Evolutionary conservation across 2,888 invertebrate species (phyloP), one percentile per base, ranked within the genome.

Genomic region (Agrochola macilenta): DNA sequence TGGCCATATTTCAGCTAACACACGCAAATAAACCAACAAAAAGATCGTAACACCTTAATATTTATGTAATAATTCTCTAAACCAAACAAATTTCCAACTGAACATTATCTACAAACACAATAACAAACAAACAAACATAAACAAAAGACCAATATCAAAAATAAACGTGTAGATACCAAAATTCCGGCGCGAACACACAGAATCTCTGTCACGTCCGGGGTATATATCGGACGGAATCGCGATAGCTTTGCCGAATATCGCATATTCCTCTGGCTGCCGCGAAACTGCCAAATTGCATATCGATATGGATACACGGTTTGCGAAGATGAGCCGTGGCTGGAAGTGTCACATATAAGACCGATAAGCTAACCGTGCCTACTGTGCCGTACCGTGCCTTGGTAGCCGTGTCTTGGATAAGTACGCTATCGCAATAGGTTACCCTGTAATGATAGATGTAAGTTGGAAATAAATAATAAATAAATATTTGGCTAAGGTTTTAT

Each of bases 241-340:
- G 63, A 82, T 79, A 76, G 80, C 74, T 82, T 75, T 82, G 54
- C 74, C 83, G 87, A 89, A 91, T 90, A 90, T 90, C 89, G 88
- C 88, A 88, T 90, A 90, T 90, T 88, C 88, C 87, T 78, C 82
- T 77, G 74, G 72, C 75, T 84, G 81, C 88, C 85, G 79, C 85
- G 88, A 88, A 89, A 91, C 90, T 91, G 90, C 92, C 90, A 92
- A 93, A 93, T 93, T 93, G 92, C 92, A 91, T 92, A 92, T 91
- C 90, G 91, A 91, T 92, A 90, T 90, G 88, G 83, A 88, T 80
- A 89, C 79, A 81, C 69, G 23, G 43, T 68, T 52, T 11, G 9
- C 69, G 43, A 64, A 75, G 79, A 76, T 74, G 30, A 69, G 11
- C 0, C 9, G 54, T 63, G 52, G 46, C 87, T 87, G 72, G 86